Evolutionary conservation across 2,113 vertebrate species (phyloP), one percentile per base, ranked within the genome.

Genomic region (Vulpes ferrilata): DNA sequence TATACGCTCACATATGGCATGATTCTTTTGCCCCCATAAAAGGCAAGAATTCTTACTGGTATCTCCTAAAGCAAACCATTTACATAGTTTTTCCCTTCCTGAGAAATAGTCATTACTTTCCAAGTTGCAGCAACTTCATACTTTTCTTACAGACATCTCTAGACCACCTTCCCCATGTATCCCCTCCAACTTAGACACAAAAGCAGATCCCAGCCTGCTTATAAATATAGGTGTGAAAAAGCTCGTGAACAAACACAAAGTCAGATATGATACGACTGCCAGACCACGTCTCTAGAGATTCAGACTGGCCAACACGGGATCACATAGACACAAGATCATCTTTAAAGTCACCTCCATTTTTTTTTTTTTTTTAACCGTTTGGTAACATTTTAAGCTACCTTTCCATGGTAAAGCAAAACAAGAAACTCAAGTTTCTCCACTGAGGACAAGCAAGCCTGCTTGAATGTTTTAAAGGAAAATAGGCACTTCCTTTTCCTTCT

Each of bases 351-450:
- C n/a, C 15, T 69, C 55, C 64, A 3, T n/a, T 43, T 92, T 91
- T 73, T 73, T 62, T 62, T 62, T 62, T 19, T 91, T 93, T 84
- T 71, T n/a, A 67, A 90, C 27, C 51, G 27, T 55, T 92, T 95
- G 74, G 89, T 94, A 88, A 95, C 89, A 79, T 94, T 97, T 93
- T 83, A 87, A 95, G 67, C 78, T 95, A 80, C 81, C 90, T 93
- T 93, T 91, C 67, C 85, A 88, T 92, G 55, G 48, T 93, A 94
- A 84, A 67, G 93, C 84, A 67, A 96, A 98, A 97, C 97, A 96
- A 97, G 96, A 95, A 97, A 97, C 97, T 96, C 97, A 93, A 96
- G 96, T 98, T 98, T 95, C 88, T 98, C 90, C 73, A 60, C 92
- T 5, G 64, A 96, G 27, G 74, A 90, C 95, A 95, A 94, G 96